Base-by-base conservation (phyloP, 1,140 invertebrate species). In the Sarcophaga bullata region DNA sequence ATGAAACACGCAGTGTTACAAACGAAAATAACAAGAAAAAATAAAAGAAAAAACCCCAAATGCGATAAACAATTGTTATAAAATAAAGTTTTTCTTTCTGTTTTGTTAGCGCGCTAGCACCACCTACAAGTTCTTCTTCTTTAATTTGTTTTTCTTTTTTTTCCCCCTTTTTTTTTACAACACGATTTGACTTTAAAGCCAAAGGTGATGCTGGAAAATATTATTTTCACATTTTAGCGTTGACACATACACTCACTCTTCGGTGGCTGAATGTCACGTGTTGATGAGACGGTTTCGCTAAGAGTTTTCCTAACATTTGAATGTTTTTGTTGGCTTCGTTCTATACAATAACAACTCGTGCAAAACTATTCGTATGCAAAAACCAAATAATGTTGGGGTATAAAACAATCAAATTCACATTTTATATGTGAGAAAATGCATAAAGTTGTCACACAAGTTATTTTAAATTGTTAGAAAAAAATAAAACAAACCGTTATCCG, bases 221-320 rank as follows among this genome's bases (percentile, higher is more conserved):
- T 78, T 78, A 78, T 78, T 78, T 78, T 78, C n/a, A 49, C 75
- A 78, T 78, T 78, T 78, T 78, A 78, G 50, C 48, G n/a, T 78
- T 78, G 75, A 52, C 75, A 78, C 75, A 50, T 78, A 78, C 48
- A 78, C 17, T 50, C 75, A 72, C 37, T 72, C 62, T 9, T 78
- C 48, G 17, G 48, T 78, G 75, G 11, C 10, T 50, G 8, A 78
- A 52, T 78, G 75, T 78, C 75, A 78, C 75, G 75, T 78, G 75
- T 68, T 68, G 62, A 68, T 68, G n/a, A 68, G 62, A 9, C 15
- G 54, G 54, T 58, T 58, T 19, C 10, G 62, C n/a, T 2, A 68
- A 68, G 62, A 68, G 62, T 9, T 17, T 68, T 19, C 1, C 3
- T 19, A 68, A 68, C n/a, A 68, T 17, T 19, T 19, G n/a, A 62